Evolutionary conservation across 2,113 vertebrate genomes (phyloP).

Genomic region (Elaphurus davidianus): DNA sequence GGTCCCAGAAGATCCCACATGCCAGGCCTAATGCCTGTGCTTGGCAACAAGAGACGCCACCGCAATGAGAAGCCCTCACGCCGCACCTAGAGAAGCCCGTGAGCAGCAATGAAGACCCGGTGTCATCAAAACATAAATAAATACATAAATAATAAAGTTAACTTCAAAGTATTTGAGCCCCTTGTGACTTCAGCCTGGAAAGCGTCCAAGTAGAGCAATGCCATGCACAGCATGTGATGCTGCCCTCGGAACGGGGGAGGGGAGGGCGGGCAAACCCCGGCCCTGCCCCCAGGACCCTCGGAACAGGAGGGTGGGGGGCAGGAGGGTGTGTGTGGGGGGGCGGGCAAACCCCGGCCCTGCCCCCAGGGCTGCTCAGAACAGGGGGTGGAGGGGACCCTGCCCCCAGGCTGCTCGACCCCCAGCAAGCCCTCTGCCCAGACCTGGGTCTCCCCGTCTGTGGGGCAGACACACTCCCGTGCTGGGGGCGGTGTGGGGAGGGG

Average conservation of each 20-base stretch:
- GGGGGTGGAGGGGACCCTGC: not conserved
- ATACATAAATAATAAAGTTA: not conserved
- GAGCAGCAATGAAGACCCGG: not conserved
- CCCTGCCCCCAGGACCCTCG: not conserved
- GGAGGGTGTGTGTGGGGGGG: no score
- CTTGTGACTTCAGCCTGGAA: not conserved
- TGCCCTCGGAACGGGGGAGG: accelerated
- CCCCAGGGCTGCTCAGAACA: not conserved
- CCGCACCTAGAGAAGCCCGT: not conserved
- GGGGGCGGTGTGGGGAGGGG: not conserved
- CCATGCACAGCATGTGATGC: not conserved
- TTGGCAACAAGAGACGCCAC: not conserved
- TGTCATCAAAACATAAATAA: not conserved
- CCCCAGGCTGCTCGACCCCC: accelerated
- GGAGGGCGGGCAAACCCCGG: no score
- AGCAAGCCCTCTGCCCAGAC: not conserved
- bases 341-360: not conserved
- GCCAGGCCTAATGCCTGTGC: not conserved
- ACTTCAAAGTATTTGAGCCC: not conserved
- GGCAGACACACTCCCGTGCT: no score
- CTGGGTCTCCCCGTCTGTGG: accelerated
- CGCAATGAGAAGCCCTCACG: not conserved
- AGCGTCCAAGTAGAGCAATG: not conserved
- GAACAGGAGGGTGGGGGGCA: not conserved
- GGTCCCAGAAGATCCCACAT: not conserved